These are phyloP conservation scores for Spodoptera exigua DNA, from an alignment of 2,888 invertebrate genomes.

Conservation along the genomic window DNA sequence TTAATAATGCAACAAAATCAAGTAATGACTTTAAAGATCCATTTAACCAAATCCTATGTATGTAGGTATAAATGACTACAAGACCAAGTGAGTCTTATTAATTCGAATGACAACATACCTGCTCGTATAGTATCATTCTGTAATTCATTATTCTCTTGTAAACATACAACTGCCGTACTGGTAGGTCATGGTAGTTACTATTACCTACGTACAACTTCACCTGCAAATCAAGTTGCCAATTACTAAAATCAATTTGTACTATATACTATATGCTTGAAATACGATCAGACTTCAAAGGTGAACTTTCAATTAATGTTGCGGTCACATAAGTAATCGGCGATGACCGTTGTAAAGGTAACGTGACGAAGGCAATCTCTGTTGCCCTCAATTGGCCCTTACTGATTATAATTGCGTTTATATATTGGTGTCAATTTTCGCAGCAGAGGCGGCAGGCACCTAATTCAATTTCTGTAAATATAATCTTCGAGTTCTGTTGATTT, in stretches of 20 bases:
- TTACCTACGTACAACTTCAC: too few relatives aligned
- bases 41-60: too few relatives aligned
- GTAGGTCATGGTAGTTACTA: too few relatives aligned
- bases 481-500: constrained; percentile 14
- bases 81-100: too few relatives aligned
- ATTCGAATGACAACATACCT: too few relatives aligned
- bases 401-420: constrained; percentile 48
- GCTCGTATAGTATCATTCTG: too few relatives aligned
- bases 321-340: constrained; percentile 35
- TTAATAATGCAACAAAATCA: too few relatives aligned
- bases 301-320: constrained; percentile 31
- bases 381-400: constrained; percentile 31
- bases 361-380: constrained; percentile 23
- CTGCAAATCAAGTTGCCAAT: not conserved
- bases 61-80: too few relatives aligned
- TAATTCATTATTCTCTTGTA: too few relatives aligned
- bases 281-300: constrained; percentile 4
- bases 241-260: not conserved
- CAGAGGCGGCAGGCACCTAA: constrained; percentile 19
- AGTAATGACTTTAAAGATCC: too few relatives aligned
- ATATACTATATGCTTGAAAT: not conserved
- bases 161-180: too few relatives aligned
- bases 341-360: constrained; percentile 8
- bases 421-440: constrained; percentile 38
- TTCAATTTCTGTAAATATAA: constrained; percentile 31